Evolutionary conservation across 2,888 invertebrate species (phyloP).

Genomic region (Disparrhopalites patrizii): DNA sequence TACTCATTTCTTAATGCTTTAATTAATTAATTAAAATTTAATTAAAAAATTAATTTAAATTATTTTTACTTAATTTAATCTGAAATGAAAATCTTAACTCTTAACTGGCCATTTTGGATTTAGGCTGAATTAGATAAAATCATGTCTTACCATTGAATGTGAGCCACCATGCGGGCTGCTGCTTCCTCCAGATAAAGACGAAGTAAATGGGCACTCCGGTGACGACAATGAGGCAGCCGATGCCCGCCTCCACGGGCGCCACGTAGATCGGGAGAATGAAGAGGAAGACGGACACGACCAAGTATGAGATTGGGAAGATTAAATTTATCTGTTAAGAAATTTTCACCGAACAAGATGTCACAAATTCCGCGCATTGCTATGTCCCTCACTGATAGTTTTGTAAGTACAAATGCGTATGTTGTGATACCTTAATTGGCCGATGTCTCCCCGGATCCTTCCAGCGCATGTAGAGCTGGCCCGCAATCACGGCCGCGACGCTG

Average conservation of each 20-base stretch:
- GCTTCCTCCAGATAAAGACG: conserved; percentile 50
- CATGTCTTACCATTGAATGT: conserved; percentile 13
- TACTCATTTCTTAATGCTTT: too few relatives aligned
- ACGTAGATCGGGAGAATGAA: conserved; percentile 56
- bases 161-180: conserved; percentile 18
- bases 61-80: not conserved
- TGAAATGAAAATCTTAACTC: not conserved
- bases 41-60: not conserved
- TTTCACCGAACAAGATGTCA: not conserved
- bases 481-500: conserved; percentile 73
- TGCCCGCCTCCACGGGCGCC: conserved; percentile 52
- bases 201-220: conserved; percentile 81
- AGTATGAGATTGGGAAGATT: conserved; percentile 70
- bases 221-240: conserved; percentile 69
- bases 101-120: not conserved
- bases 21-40: too few relatives aligned
- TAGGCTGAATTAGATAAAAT: conserved; percentile 2
- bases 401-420: not conserved
- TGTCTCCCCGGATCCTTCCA: conserved; percentile 67
- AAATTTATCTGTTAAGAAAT: conserved; percentile 58
- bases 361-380: not conserved
- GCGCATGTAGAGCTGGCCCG: conserved; percentile 70
- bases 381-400: not conserved
- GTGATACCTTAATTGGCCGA: conserved; percentile 64
- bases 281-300: conserved; percentile 71